Conservation (phyloP, 1,140 invertebrate genomes). For the Tetranychus cinnabarinus region DNA sequence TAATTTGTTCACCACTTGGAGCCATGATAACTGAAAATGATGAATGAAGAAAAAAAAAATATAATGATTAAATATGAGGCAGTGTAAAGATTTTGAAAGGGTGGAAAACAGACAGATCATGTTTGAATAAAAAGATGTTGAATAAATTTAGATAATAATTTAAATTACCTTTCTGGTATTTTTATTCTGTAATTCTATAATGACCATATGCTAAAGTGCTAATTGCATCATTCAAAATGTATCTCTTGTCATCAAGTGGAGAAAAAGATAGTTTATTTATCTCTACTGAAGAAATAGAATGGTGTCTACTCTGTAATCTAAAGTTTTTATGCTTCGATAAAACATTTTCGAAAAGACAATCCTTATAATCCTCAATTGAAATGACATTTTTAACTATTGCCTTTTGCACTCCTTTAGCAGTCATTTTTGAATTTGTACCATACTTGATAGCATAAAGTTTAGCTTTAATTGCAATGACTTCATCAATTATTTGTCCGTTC, state of each 20-base stretch:
- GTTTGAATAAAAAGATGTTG: too few species aligned
- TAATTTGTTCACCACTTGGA: too few species aligned
- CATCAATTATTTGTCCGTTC: conserved; percentile 18
- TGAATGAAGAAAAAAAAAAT: too few species aligned
- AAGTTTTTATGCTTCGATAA: not conserved
- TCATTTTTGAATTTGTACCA: not conserved
- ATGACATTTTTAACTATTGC: not conserved
- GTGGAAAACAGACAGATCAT: too few species aligned
- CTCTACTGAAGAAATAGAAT: not conserved
- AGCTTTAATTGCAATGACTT: conserved; percentile 21
- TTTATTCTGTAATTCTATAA: not conserved
- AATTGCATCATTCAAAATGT: not conserved
- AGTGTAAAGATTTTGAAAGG: too few species aligned
- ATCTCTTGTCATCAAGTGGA: not conserved
- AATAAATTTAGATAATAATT: too few species aligned
- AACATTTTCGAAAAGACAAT: not conserved
- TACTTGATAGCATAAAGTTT: conserved; percentile 15
- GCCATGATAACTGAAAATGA: too few species aligned
- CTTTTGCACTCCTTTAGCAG: not conserved
- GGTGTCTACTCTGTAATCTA: not conserved
- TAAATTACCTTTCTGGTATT: too few species aligned
- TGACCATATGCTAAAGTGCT: not conserved
- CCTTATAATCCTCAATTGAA: not conserved
- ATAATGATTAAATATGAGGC: too few species aligned
- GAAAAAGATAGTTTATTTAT: not conserved